Evolutionary conservation across 2,797 vertebrate genomes (phyloP).

Genomic region (Scomberomorus guttatus): DNA sequence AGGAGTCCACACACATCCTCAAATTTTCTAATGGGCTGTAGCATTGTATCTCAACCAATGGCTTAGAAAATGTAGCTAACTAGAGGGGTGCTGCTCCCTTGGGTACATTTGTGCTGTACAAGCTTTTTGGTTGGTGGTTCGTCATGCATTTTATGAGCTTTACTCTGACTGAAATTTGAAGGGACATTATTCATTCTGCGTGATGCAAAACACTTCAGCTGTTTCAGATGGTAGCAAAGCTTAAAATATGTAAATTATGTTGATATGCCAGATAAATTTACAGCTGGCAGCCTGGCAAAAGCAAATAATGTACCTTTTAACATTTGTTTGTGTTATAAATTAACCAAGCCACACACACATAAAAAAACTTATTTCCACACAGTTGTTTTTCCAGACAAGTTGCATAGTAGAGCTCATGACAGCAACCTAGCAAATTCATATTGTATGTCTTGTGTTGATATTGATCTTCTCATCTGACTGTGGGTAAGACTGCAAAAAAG

Average conservation of each 20-base stretch:
- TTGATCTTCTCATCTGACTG: conserved; percentile 3
- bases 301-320: conserved; percentile 55
- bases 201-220: conserved; percentile 69
- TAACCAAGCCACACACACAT: neutral
- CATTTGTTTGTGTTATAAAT: conserved; percentile 52
- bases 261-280: conserved; percentile 58
- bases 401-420: conserved; percentile 5
- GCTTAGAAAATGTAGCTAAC: conserved; percentile 73
- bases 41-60: conserved; percentile 68
- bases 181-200: conserved; percentile 69
- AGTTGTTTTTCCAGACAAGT: conserved; percentile 1
- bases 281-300: conserved; percentile 56
- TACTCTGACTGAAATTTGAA: conserved; percentile 68
- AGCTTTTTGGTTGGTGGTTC: conserved; percentile 72
- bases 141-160: conserved; percentile 72
- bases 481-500: neutral
- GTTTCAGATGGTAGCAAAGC: conserved; percentile 65
- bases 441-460: conserved; percentile 6
- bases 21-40: conserved; percentile 73
- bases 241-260: conserved; percentile 73
- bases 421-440: conserved; percentile 23
- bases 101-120: conserved; percentile 73
- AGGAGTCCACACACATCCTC: conserved; percentile 63
- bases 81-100: conserved; percentile 64
- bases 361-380: conserved; percentile 24